Base-by-base conservation (phyloP, 2,888 invertebrate genomes). In the Dasypogon diadema region DNA sequence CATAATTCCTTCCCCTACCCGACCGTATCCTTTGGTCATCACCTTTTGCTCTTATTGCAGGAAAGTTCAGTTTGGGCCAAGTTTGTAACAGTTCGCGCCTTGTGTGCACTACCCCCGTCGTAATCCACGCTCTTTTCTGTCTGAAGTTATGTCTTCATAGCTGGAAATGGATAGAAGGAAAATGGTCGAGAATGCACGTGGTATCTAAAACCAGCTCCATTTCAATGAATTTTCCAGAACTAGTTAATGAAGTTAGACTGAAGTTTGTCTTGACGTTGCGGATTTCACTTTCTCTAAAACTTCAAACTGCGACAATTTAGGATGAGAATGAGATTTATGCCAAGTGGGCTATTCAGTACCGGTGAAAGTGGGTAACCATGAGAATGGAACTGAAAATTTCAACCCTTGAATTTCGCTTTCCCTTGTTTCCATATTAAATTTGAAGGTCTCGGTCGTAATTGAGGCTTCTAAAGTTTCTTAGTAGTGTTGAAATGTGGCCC, bases 191-290 rank as follows among this genome's bases (percentile, higher is more conserved):
- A 12, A 14, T 12, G 26, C 26, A 26, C 56, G 26, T n/a, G 26
- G 26, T 14, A 24, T 24, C 56, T 26, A 26, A n/a, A n/a, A 6
- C 34, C 16, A 42, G 54, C 54, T 54, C 70, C 54, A 51, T 70
- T 70, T 70, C 70, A 70, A 70, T 70, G 70, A 70, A 70, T 70
- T 70, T 70, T 54, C 26, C 54, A 48, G 54, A 70, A 70, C 70
- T 70, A 54, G 70, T 70, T 70, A 70, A 70, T 70, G 70, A 70
- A 70, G 70, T 70, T 70, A 70, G 16, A 18, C 70, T 2, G 21
- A 70, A 70, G 70, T 70, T 70, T 26, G 70, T 70, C 70, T 54
- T 70, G 26, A 54, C 51, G 16, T 54, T 37, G 48, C 21, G 30
- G 54, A 68, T 70, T 70, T 70, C 70, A 70, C 70, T 70, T 70